Percentiles rank a stretch among this genome's conserved stretches.
These are phyloP conservation scores for Alviniconcha strummeri DNA, from an alignment of 2,888 invertebrate genomes.

Conservation along the genomic window DNA sequence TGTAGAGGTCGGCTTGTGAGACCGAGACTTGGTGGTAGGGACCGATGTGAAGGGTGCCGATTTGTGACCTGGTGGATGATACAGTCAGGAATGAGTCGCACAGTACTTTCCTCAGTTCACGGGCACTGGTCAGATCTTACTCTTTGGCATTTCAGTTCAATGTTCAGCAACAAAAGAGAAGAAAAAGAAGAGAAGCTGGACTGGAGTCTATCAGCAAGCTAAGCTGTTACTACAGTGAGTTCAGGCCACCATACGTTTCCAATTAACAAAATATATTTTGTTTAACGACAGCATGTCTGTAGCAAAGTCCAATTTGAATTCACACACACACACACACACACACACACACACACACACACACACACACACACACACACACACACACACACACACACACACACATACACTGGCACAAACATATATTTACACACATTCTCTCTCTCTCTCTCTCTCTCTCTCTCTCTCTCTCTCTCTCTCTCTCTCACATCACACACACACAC, in stretches of 20 bases:
- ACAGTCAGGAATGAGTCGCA: too few relatives aligned
- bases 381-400: neutral
- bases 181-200: too few relatives aligned
- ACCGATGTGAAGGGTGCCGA: slow-evolving; percentile 57
- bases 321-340: neutral
- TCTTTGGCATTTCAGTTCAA: too few relatives aligned
- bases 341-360: slow-evolving; percentile 1
- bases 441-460: neutral
- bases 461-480: neutral
- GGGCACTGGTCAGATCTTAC: too few relatives aligned
- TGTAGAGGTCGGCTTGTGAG: slow-evolving; percentile 44
- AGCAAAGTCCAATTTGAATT: too few relatives aligned
- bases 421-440: neutral
- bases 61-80: neutral
- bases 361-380: neutral
- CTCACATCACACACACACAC: neutral
- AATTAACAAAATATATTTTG: too few relatives aligned
- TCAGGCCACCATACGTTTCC: too few relatives aligned
- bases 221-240: too few relatives aligned
- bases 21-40: slow-evolving; percentile 49
- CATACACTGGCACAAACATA: neutral
- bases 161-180: too few relatives aligned
- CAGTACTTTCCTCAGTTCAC: too few relatives aligned
- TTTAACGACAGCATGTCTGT: too few relatives aligned
- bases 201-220: too few relatives aligned